A percentile compares a stretch with the other conserved stretches of the same genome.
Conservation (phyloP, 2,113 vertebrate species). For the Orycteropus afer region DNA sequence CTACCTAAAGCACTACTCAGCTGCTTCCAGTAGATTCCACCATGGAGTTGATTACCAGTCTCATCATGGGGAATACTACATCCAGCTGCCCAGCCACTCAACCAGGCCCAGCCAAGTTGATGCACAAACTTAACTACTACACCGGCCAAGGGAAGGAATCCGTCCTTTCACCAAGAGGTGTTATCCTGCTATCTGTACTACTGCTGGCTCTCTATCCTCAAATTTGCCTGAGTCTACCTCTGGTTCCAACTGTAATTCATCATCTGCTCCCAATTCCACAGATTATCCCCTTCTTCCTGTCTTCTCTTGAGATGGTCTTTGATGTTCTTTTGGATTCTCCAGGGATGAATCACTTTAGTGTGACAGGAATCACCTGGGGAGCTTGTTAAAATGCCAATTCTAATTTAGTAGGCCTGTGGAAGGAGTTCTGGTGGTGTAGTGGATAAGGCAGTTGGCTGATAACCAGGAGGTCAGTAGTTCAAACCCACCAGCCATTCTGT, state of each 20-base stretch:
- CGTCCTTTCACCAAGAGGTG: background rate
- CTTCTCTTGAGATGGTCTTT: background rate
- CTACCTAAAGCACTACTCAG: no score
- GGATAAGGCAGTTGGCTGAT: background rate
- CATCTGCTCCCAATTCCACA: background rate
- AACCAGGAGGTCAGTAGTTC: background rate
- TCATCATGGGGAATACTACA: no score
- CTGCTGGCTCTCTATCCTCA: background rate
- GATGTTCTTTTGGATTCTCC: background rate
- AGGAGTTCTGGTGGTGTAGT: background rate
- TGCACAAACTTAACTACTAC: no score
- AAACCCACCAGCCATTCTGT: background rate
- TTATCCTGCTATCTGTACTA: background rate
- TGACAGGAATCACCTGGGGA: background rate
- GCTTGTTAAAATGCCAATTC: background rate
- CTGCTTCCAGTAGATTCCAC: no score
- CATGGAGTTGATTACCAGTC: no score
- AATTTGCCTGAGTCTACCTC: background rate
- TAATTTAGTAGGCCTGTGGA: background rate
- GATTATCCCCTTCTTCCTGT: background rate
- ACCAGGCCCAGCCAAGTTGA: no score
- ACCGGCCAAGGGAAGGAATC: background rate
- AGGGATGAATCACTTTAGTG: background rate
- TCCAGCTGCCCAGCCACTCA: no score
- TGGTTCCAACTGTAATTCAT: slow-evolving; percentile 33